Evolutionary conservation across 2,888 invertebrate genomes (phyloP).

Genomic region (Anagyrus pseudococci): DNA sequence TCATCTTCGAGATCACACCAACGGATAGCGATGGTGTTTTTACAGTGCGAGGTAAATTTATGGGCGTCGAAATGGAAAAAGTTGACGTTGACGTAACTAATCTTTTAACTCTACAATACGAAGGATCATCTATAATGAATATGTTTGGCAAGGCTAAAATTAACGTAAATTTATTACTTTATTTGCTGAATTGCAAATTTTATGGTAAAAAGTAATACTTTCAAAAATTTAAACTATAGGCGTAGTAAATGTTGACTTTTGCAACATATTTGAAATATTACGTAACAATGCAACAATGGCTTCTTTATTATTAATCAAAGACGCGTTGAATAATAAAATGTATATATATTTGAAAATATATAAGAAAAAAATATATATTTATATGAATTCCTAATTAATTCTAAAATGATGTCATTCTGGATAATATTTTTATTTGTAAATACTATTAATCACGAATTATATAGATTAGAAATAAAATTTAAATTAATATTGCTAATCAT

Average conservation of each 20-base stretch:
- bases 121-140: constrained; percentile 77
- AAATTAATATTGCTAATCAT: no score
- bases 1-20: constrained; percentile 76
- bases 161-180: constrained; percentile 78
- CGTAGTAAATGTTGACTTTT: not conserved
- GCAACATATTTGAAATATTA: not conserved
- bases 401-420: no score
- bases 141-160: constrained; percentile 81
- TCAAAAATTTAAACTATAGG: not conserved
- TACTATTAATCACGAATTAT: no score
- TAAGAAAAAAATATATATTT: not conserved
- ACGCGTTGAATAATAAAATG: no score
- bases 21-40: constrained; percentile 74
- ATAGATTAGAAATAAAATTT: no score
- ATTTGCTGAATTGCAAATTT: constrained; percentile 78
- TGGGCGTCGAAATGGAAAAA: constrained; percentile 79
- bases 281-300: constrained; percentile 1
- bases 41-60: constrained; percentile 74
- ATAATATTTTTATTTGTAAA: no score
- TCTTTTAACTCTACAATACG: constrained; percentile 77
- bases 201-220: constrained; percentile 68
- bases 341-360: not conserved
- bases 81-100: constrained; percentile 76
- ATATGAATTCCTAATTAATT: no score
- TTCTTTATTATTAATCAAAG: no score